A percentile compares a stretch with the other conserved stretches of the same genome.
Conservation (phyloP, 2,888 invertebrate species). For the Nineta flava region DNA sequence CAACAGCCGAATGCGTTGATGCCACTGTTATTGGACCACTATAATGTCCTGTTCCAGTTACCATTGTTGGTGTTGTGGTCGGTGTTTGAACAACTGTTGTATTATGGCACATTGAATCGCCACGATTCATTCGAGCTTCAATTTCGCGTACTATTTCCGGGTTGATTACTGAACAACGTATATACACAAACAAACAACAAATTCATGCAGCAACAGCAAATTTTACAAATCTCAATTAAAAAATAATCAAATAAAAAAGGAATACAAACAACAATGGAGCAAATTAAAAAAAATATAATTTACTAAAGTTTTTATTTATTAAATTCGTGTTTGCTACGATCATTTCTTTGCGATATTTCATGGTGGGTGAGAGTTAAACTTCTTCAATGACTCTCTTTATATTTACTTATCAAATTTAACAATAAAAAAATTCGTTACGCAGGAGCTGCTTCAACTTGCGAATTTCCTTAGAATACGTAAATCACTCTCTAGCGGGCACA, state of each 20-base stretch:
- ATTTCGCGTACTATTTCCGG: slow-evolving; percentile 80
- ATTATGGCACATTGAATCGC: not conserved
- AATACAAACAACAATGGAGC: too few relatives aligned
- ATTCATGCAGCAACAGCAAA: slow-evolving; percentile 16
- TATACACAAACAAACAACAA: slow-evolving; percentile 16
- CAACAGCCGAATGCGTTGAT: slow-evolving; percentile 22
- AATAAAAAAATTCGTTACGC: too few relatives aligned
- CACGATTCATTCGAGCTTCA: slow-evolving; percentile 64
- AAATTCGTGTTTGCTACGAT: not conserved
- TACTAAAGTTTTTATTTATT: not conserved
- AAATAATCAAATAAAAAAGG: too few relatives aligned
- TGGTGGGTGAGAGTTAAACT: not conserved
- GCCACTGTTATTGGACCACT: slow-evolving; percentile 13
- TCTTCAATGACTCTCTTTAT: too few relatives aligned
- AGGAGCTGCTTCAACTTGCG: too few relatives aligned
- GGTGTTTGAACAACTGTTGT: not conserved
- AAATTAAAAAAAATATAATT: slow-evolving; percentile 13
- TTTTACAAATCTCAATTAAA: too few relatives aligned
- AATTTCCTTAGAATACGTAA: too few relatives aligned
- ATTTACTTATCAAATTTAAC: too few relatives aligned
- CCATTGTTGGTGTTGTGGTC: slow-evolving; percentile 38
- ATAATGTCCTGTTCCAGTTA: not conserved
- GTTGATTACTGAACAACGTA: slow-evolving; percentile 55
- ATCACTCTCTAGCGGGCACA: too few relatives aligned
- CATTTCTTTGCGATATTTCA: too few relatives aligned